These are phyloP conservation scores for Monopterus albus DNA, from an alignment of 2,113 vertebrate species.

Conservation along the genomic window DNA sequence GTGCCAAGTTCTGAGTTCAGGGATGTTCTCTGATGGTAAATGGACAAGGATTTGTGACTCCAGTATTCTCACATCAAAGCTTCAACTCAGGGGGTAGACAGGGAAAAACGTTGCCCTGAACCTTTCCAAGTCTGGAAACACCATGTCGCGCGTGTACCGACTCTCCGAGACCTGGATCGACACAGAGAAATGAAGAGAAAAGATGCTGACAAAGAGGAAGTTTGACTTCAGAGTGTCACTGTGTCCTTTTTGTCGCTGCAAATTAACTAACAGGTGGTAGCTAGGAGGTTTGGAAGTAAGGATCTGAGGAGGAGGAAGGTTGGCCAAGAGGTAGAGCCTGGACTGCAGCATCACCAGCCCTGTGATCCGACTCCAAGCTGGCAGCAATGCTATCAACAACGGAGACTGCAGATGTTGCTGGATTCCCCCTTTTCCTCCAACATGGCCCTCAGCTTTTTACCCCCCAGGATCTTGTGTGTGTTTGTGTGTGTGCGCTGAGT, in stretches of 20 bases:
- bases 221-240: slow-evolving; percentile 77
- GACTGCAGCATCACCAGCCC: slow-evolving; percentile 78
- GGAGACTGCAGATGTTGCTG: slow-evolving; percentile 86
- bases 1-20: slow-evolving; percentile 72
- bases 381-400: slow-evolving; percentile 83
- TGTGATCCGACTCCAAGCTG: slow-evolving; percentile 87
- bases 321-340: slow-evolving; percentile 85
- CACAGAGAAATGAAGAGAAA: slow-evolving; percentile 12
- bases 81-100: slow-evolving; percentile 58
- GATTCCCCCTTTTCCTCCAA: slow-evolving; percentile 81
- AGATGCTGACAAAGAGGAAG: slow-evolving; percentile 57
- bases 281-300: slow-evolving; percentile 82
- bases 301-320: slow-evolving; percentile 72
- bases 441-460: slow-evolving; percentile 79
- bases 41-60: slow-evolving; percentile 77
- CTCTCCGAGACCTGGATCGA: slow-evolving; percentile 27
- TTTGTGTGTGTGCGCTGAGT: slow-evolving; percentile 65
- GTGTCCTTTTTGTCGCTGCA: slow-evolving; percentile 78
- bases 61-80: slow-evolving; percentile 80
- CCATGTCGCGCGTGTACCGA: slow-evolving; percentile 55
- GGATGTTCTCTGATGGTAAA: slow-evolving; percentile 77
- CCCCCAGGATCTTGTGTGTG: slow-evolving; percentile 41
- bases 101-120: slow-evolving; percentile 57
- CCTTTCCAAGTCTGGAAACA: slow-evolving; percentile 69
- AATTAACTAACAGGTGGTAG: slow-evolving; percentile 86